Base-by-base conservation (phyloP, 1,140 invertebrate genomes). In the Tyrophagus putrescentiae region DNA sequence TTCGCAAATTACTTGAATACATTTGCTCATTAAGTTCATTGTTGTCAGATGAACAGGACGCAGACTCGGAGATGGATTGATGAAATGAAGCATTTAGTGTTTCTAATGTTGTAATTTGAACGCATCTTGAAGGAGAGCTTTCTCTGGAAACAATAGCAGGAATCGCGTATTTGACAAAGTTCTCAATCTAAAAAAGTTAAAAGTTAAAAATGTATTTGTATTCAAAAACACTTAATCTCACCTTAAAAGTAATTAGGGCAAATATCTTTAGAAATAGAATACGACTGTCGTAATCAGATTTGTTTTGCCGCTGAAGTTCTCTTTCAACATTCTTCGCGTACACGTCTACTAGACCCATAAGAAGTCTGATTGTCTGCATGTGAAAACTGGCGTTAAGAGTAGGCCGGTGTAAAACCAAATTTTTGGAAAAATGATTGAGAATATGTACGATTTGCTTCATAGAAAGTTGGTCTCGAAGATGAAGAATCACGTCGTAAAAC, bases 201-300 rank as follows among this genome's bases (percentile, higher is more conserved):
- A 13, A 39, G 13, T 39, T 48, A 29, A 29, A 27, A 52, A 52
- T 9, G 33, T 34, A 32, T 65, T 64, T 13, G 28, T 23, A 3
- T 87, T 79, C 3, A 96, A 78, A 54, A 84, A n/a, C 79, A 0
- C 92, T 91, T 33, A 97, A 74, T 67, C 96, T 91, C 11, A 92
- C 77, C 72, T 93, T 91, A 0, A 90, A 84, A 62, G 97, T 89
- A 0, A 87, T 90, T 72, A 95, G 92, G 68, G n/a, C n/a, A n/a
- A 98, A 95, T 73, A 96, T 98, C 9, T 94, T 73, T 0, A 95
- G 90, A 71, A 95, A 95, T 0, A 96, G 88, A 72, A 95, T 85
- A 96, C 70, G 75, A 97, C 88, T 59, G 85, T 77, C 78, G 93
- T 86, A 1, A 96, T 72, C 13, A 96, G 72, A 69, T 90, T 85